Percentiles rank a stretch among this genome's conserved stretches.
These are phyloP conservation scores for Dynastes maya DNA, from an alignment of 2,888 invertebrate genomes.

Conservation along the genomic window DNA sequence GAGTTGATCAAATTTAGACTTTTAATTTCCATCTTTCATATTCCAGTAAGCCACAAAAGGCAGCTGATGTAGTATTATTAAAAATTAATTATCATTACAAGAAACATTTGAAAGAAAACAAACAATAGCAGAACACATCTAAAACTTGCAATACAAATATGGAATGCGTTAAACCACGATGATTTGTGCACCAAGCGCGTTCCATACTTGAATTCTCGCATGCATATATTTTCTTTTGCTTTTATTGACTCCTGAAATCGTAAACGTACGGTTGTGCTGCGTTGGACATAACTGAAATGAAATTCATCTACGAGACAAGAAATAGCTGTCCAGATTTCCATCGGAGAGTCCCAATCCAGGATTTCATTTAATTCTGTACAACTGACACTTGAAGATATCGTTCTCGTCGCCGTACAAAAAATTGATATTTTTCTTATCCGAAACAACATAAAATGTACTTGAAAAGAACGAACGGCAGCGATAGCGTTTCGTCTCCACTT, in stretches of 20 bases:
- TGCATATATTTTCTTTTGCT: neutral
- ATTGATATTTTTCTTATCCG: conserved; percentile 19
- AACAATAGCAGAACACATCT: no score
- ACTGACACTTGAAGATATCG: conserved; percentile 34
- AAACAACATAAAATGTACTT: conserved; percentile 37
- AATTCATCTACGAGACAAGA: conserved; percentile 5
- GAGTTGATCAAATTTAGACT: no score
- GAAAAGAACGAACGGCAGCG: conserved; percentile 3
- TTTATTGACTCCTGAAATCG: neutral
- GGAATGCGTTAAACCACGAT: no score
- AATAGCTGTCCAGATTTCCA: conserved; percentile 7
- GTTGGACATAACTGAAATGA: neutral
- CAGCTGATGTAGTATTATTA: no score
- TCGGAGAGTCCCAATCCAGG: neutral
- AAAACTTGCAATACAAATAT: no score
- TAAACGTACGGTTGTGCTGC: neutral
- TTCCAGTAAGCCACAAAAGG: no score
- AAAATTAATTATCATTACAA: no score
- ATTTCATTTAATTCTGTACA: conserved; percentile 21
- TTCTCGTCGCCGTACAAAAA: conserved; percentile 3
- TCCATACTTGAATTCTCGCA: no score
- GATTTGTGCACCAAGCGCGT: no score
- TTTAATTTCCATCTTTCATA: no score
- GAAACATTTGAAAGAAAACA: no score
- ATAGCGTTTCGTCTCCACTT: conserved; percentile 38